Conservation (phyloP, 2,888 invertebrate species). For the Pheosia gnoma region DNA sequence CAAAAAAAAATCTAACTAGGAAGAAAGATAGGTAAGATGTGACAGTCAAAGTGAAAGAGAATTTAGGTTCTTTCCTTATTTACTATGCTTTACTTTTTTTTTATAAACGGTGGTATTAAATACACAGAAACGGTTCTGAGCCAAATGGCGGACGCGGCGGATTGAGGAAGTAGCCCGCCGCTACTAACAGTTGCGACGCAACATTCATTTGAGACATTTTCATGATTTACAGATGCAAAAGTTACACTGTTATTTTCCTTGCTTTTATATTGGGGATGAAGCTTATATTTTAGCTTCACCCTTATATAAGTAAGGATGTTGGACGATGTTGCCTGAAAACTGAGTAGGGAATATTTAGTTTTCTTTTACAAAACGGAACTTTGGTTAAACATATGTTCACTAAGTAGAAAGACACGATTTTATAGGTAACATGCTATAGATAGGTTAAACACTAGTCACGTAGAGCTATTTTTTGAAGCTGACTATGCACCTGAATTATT, state of each 20-base stretch:
- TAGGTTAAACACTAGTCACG: neutral
- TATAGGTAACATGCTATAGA: neutral
- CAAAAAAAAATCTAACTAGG: too few species aligned
- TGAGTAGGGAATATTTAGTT: too few species aligned
- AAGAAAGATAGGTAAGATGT: too few species aligned
- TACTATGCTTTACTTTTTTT: too few species aligned
- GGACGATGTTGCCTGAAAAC: too few species aligned
- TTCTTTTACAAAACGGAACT: too few species aligned
- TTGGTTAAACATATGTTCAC: too few species aligned
- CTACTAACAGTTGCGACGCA: neutral
- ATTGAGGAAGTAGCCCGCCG: neutral
- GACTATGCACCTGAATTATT: constrained; percentile 52
- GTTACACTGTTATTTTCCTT: neutral
- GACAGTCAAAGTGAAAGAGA: too few species aligned
- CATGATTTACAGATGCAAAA: neutral
- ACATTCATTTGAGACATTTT: neutral
- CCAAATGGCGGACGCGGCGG: neutral
- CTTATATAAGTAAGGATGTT: too few species aligned
- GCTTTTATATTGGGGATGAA: neutral
- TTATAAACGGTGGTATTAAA: neutral
- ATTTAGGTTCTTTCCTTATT: too few species aligned
- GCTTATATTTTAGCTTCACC: neutral
- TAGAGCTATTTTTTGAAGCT: constrained; percentile 4
- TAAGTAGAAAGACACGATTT: too few species aligned
- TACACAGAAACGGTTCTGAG: neutral